Conservation (phyloP, 2,888 invertebrate species). For the Heliconius erato region DNA sequence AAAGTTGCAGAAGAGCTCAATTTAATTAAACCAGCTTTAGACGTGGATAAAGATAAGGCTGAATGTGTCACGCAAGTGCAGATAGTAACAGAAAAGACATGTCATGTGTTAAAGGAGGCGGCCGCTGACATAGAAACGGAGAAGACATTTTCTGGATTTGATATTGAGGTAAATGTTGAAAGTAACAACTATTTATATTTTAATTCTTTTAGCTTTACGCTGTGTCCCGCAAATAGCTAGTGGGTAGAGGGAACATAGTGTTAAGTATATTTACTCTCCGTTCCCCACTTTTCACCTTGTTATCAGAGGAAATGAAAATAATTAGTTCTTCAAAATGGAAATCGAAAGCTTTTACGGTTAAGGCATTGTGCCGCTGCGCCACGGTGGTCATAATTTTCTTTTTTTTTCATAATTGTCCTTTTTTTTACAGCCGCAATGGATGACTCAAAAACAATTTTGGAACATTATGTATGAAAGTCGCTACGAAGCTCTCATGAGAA, state of each 20-base stretch:
- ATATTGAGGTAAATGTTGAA: conserved; percentile 70
- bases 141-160: conserved; percentile 65
- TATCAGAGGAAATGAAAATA: conserved; percentile 1
- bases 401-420: background rate
- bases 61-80: conserved; percentile 66
- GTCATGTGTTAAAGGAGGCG: conserved; percentile 58
- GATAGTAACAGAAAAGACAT: conserved; percentile 53
- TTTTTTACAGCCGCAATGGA: conserved; percentile 70
- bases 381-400: background rate
- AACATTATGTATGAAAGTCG: conserved; percentile 73
- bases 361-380: background rate
- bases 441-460: conserved; percentile 69
- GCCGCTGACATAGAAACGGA: conserved; percentile 70
- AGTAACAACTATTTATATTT: too few relatives aligned
- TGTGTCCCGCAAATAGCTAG: too few relatives aligned
- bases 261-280: too few relatives aligned
- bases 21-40: conserved; percentile 43
- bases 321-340: background rate
- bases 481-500: conserved; percentile 77
- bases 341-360: background rate
- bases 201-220: background rate
- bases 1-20: conserved; percentile 37
- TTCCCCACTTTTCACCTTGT: background rate
- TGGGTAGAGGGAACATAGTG: too few relatives aligned
- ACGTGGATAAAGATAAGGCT: conserved; percentile 60